Evolutionary conservation across 2,797 vertebrate species (phyloP).

Genomic region (Euthynnus affinis): DNA sequence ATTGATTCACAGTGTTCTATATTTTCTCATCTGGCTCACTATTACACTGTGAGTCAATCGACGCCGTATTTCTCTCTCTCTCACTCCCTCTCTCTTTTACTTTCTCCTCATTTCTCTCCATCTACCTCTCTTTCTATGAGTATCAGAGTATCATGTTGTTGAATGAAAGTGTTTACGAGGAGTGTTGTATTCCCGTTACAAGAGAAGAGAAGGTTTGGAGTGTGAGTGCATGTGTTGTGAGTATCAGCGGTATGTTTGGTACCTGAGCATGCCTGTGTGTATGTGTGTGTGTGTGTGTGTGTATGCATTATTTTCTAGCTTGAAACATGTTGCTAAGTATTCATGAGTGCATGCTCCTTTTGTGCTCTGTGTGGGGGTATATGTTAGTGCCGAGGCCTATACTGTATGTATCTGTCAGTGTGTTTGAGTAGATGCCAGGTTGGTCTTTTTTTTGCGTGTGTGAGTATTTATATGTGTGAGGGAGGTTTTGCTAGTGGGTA

Average conservation of each 20-base stretch:
- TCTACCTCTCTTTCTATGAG: conserved; percentile 32
- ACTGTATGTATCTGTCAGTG: conserved; percentile 47
- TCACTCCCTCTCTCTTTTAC: conserved; percentile 21
- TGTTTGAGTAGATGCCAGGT: conserved; percentile 63
- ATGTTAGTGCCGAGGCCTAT: conserved; percentile 41
- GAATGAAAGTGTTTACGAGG: conserved; percentile 75
- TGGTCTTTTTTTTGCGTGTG: conserved; percentile 14
- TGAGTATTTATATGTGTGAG: conserved; percentile 58
- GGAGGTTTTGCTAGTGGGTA: conserved; percentile 63
- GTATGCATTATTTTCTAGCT: conserved; percentile 46
- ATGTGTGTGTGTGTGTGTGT: conserved; percentile 31
- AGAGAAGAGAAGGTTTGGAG: conserved; percentile 52
- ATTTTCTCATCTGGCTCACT: conserved; percentile 83
- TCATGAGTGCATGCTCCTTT: conserved; percentile 37
- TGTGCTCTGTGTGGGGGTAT: conserved; percentile 51
- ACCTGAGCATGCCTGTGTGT: conserved; percentile 28
- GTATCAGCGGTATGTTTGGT: conserved; percentile 53
- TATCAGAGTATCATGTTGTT: conserved; percentile 72
- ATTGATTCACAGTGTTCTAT: conserved; percentile 82
- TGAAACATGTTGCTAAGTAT: conserved; percentile 24
- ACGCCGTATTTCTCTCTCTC: conserved; percentile 69
- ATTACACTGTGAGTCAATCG: conserved; percentile 80
- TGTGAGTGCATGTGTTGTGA: conserved; percentile 49
- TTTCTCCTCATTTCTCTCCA: conserved; percentile 51
- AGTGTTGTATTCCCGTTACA: conserved; percentile 68